Percentiles rank a stretch among this genome's conserved stretches.
These are phyloP conservation scores for Zaprionus kolodkinae DNA, from an alignment of 1,140 invertebrate genomes.

Conservation along the genomic window DNA sequence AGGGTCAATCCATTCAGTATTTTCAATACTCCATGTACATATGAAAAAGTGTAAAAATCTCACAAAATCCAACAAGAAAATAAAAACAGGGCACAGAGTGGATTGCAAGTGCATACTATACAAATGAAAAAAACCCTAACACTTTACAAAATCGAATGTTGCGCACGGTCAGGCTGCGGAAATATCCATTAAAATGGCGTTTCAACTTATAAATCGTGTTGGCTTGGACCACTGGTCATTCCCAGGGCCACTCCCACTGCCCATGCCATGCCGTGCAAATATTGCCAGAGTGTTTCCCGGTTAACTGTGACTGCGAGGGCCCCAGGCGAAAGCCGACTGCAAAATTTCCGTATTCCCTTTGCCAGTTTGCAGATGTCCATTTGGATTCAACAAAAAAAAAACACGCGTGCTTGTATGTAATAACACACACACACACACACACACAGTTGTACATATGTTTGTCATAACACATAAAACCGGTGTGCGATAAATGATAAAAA, in stretches of 20 bases:
- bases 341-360: constrained; percentile 65
- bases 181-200: constrained; percentile 83
- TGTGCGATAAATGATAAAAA: constrained; percentile 45
- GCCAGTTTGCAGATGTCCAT: constrained; percentile 54
- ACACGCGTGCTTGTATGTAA: not conserved
- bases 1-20: constrained; percentile 3
- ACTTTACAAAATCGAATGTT: constrained; percentile 65
- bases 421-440: not conserved
- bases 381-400: constrained; percentile 68
- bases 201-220: constrained; percentile 79
- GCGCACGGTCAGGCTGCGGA: constrained; percentile 66
- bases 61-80: not conserved
- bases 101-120: constrained; percentile 10
- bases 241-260: not conserved
- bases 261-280: not conserved
- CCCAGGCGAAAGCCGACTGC: not conserved
- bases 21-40: constrained; percentile 11
- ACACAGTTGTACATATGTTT: not conserved
- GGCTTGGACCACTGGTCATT: constrained; percentile 42
- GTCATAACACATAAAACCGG: constrained; percentile 33
- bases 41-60: not conserved
- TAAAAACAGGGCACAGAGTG: constrained; percentile 1
- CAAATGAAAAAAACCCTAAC: constrained; percentile 25
- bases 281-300: constrained; percentile 4
- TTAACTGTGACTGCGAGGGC: constrained; percentile 19